phyloP scores from a whole-genome alignment of 2,113 vertebrate genomes.

The Catagonus wagneri region DNA sequence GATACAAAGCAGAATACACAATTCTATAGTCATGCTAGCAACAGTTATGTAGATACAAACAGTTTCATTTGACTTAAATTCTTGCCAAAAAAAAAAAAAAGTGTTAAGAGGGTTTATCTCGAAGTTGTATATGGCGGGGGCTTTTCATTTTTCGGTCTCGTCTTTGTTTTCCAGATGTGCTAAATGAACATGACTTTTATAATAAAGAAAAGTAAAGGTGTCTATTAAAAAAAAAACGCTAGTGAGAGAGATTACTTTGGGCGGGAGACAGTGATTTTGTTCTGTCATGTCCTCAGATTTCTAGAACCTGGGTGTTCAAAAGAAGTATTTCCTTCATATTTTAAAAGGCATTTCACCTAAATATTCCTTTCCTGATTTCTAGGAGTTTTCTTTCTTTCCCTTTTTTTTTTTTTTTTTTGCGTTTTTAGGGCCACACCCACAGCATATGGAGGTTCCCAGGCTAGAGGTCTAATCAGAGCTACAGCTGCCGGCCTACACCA shows the following conservation, averaged over 20 bases:
- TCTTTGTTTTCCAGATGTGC: slow-evolving; percentile 1
- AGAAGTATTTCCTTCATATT: neutral
- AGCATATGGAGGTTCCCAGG: too few relatives aligned
- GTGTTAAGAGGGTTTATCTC: neutral
- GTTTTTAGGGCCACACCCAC: too few relatives aligned
- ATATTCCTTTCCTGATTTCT: neutral
- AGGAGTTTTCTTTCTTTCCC: neutral
- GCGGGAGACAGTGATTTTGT: neutral
- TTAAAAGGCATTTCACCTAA: neutral
- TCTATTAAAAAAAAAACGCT: slow-evolving; percentile 1
- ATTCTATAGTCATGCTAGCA: neutral
- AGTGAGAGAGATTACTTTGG: slow-evolving; percentile 17
- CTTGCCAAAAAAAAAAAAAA: neutral
- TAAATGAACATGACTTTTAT: neutral
- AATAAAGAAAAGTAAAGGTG: neutral
- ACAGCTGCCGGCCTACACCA: too few relatives aligned
- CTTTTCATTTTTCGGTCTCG: neutral
- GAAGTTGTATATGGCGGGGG: neutral
- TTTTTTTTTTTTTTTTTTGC: too few relatives aligned
- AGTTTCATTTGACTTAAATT: slow-evolving; percentile 37
- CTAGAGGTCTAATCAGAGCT: too few relatives aligned
- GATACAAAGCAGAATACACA: neutral
- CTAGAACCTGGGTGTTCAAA: slow-evolving; percentile 15
- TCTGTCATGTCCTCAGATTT: neutral
- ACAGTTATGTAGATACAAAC: neutral